A percentile compares a stretch with the other conserved stretches of the same genome.
Conservation (phyloP, 2,797 vertebrate genomes). For the Poeciliopsis infans region DNA sequence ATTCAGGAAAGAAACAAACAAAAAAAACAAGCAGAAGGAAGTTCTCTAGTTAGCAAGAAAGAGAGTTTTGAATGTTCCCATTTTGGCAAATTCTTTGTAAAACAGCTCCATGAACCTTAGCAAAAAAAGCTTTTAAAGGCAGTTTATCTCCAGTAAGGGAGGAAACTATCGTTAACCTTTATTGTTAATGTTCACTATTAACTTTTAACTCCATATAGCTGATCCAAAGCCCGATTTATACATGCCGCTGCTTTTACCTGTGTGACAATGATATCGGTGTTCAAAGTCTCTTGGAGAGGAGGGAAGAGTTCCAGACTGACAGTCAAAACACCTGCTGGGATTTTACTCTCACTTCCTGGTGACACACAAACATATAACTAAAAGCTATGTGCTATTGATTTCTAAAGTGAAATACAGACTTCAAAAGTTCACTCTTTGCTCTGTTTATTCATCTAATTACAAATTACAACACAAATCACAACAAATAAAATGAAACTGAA, state of each 20-base stretch:
- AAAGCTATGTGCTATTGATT: neutral
- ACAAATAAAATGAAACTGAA: neutral
- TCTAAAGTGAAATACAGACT: neutral
- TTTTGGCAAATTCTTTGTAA: neutral
- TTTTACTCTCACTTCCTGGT: conserved; percentile 85
- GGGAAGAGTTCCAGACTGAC: conserved; percentile 94
- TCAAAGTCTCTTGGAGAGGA: conserved; percentile 84
- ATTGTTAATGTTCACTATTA: neutral
- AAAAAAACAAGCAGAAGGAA: neutral
- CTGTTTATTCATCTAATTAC: neutral
- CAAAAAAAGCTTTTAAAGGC: neutral
- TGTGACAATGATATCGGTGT: conserved; percentile 87
- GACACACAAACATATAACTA: conserved; percentile 23
- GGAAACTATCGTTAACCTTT: neutral
- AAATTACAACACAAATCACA: neutral
- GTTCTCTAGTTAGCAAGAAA: too few species aligned
- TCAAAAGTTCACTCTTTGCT: neutral
- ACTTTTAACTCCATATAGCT: neutral
- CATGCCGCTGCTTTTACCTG: conserved; percentile 81
- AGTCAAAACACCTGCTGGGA: conserved; percentile 92
- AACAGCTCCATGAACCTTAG: neutral
- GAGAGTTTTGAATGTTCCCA: neutral
- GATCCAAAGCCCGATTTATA: neutral
- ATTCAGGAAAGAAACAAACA: conserved; percentile 24
- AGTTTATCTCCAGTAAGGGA: neutral